Evolutionary conservation across 1,140 invertebrate genomes (phyloP).

Genomic region (Cydia amplana): DNA sequence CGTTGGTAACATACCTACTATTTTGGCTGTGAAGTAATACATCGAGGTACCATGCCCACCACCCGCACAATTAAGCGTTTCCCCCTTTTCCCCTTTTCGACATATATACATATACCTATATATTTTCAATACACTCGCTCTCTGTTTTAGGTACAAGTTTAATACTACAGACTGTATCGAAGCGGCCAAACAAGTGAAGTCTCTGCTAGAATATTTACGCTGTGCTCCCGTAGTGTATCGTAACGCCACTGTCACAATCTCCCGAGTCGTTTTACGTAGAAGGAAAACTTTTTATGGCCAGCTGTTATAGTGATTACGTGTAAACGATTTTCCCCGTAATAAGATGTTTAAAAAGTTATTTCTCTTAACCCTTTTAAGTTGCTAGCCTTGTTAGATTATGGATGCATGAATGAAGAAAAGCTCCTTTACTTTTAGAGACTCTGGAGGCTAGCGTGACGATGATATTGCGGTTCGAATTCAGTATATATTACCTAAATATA

Average conservation of each 20-base stretch:
- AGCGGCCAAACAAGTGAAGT: not conserved
- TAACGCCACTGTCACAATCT: conserved; percentile 24
- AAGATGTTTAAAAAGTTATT: conserved; percentile 12
- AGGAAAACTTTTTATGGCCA: conserved; percentile 5
- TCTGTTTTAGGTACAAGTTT: not conserved
- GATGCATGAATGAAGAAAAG: not conserved
- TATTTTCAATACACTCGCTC: too few relatives aligned
- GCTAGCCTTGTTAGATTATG: not conserved
- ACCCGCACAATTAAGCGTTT: too few relatives aligned
- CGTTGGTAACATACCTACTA: too few relatives aligned
- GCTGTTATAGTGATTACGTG: conserved; percentile 19
- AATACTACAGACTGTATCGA: not conserved
- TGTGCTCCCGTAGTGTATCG: conserved; percentile 8
- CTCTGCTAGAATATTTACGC: conserved; percentile 9
- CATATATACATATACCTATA: too few relatives aligned
- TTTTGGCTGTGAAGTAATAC: too few relatives aligned
- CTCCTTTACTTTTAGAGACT: not conserved
- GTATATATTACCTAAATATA: too few relatives aligned
- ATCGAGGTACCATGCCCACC: too few relatives aligned
- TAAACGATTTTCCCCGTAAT: conserved; percentile 18
- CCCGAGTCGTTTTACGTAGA: conserved; percentile 17
- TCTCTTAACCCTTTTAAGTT: not conserved
- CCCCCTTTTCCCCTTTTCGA: too few relatives aligned
- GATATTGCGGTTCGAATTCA: too few relatives aligned
- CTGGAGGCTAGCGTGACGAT: too few relatives aligned